These are phyloP conservation scores for Amiota mariae DNA, from an alignment of 2,888 invertebrate genomes.

Conservation along the genomic window DNA sequence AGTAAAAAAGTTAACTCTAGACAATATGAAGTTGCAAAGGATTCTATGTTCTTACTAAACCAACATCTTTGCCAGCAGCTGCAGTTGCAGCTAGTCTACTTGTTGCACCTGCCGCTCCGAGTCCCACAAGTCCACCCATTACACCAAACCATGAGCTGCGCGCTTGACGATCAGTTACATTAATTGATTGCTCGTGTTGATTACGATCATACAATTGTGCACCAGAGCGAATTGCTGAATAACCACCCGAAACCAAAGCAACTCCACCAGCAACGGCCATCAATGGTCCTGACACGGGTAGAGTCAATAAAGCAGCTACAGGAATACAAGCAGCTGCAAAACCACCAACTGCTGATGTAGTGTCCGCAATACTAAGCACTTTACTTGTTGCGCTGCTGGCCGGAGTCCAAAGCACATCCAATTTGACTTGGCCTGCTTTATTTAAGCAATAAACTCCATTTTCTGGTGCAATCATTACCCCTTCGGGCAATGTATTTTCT, in stretches of 20 bases:
- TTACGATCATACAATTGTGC: constrained; percentile 58
- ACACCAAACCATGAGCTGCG: constrained; percentile 65
- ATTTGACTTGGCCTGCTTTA: constrained; percentile 40
- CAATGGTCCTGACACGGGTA: constrained; percentile 59
- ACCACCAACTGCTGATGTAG: constrained; percentile 53
- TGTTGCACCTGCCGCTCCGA: constrained; percentile 66
- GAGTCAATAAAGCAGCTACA: constrained; percentile 45
- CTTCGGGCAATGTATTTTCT: constrained; percentile 73
- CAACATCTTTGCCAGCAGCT: constrained; percentile 59
- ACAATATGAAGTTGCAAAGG: neutral
- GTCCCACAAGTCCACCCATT: constrained; percentile 54
- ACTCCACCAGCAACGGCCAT: constrained; percentile 52
- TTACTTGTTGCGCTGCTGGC: constrained; percentile 42
- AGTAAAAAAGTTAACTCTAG: too few species aligned
- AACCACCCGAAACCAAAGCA: constrained; percentile 56
- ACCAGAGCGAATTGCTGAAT: constrained; percentile 59
- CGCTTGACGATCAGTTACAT: constrained; percentile 58
- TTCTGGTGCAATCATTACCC: constrained; percentile 73
- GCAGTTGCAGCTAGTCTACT: constrained; percentile 55
- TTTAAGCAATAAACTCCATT: constrained; percentile 70
- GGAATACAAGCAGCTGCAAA: constrained; percentile 55
- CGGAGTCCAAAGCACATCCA: constrained; percentile 62
- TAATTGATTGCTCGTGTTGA: constrained; percentile 67
- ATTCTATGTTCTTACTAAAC: constrained; percentile 53
- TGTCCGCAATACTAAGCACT: constrained; percentile 50